Evolutionary conservation across 1,140 invertebrate species (phyloP), one percentile per base, ranked within the genome.

Genomic region (Carcinoscorpius rotundicauda): DNA sequence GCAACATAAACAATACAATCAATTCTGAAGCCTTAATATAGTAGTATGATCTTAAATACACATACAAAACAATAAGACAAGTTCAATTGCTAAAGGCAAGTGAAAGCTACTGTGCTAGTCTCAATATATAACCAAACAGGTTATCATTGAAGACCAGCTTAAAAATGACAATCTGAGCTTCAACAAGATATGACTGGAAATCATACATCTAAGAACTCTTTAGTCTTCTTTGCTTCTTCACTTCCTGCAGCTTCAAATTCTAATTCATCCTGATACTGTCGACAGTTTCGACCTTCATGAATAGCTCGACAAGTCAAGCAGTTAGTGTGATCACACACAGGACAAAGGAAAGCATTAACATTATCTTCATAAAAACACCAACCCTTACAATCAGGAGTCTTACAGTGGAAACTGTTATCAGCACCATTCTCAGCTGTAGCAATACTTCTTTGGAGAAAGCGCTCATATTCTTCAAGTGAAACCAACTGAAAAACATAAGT

Each of bases 341-440:
- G 89, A 77, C 92, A 95, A 49, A 81, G 78, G 75, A 95, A 95
- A 66, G 84, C 82, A 76, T 89, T 90, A 60, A 93, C 89, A 66
- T 89, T 86, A 71, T 93, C 89, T 68, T 94, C 91, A 75, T 87
- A 90, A 70, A 93, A 85, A 73, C 90, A 93, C 90, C 91, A 95
- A 10, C 90, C 90, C 53, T 79, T 82, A 75, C 93, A 97, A 77
- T 96, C 87, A 0, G 85, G 83, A 0, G 91, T 92, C 76, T 91
- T 90, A 76, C 93, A 97, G 72, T 95, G 92, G 77, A 93, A 94
- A 11, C 90, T 85, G 73, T 93, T 91, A 50, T 82, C 79, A 51
- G 86, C 88, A 70, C 85, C 85, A 74, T 85, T 87, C 76, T 94
- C 90, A 4, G 91, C 91, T 65, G 86, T 82, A 49, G 84, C 81